Conservation (phyloP, 2,888 invertebrate species). For the Tipula vernalis region DNA sequence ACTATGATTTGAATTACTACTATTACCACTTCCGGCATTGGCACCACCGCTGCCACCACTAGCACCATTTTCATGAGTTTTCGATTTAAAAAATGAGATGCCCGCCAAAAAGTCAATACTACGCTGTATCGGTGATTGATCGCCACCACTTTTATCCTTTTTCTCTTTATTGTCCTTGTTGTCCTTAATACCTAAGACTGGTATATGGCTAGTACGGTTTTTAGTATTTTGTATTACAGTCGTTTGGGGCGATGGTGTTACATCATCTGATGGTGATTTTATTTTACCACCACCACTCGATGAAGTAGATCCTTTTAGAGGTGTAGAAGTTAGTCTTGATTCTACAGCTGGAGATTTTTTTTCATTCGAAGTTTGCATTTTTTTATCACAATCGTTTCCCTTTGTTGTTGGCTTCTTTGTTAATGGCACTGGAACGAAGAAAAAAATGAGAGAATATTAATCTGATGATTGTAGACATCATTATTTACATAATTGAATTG, state of each 20-base stretch:
- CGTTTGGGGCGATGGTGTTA: not conserved
- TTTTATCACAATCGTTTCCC: not conserved
- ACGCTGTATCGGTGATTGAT: not conserved
- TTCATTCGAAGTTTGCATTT: not conserved
- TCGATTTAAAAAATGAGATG: not conserved
- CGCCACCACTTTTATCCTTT: slow-evolving; percentile 5
- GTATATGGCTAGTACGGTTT: slow-evolving; percentile 5
- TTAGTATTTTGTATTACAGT: not conserved
- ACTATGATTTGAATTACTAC: not conserved
- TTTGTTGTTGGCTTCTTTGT: not conserved
- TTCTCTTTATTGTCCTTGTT: not conserved
- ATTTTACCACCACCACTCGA: not conserved
- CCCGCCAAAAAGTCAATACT: not conserved
- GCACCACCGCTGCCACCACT: not conserved
- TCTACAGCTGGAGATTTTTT: not conserved
- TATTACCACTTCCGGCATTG: not conserved
- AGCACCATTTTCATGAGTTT: not conserved
- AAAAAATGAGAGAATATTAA: not conserved
- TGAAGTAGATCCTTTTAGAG: not conserved
- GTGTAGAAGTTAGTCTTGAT: not conserved
- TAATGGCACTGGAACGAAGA: not conserved
- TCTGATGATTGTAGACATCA: too few relatives aligned
- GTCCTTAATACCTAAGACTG: not conserved
- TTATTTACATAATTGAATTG: too few relatives aligned
- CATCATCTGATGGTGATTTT: not conserved